phyloP scores from a whole-genome alignment of 2,797 vertebrate species.

The Dendrocincla fuliginosa region DNA sequence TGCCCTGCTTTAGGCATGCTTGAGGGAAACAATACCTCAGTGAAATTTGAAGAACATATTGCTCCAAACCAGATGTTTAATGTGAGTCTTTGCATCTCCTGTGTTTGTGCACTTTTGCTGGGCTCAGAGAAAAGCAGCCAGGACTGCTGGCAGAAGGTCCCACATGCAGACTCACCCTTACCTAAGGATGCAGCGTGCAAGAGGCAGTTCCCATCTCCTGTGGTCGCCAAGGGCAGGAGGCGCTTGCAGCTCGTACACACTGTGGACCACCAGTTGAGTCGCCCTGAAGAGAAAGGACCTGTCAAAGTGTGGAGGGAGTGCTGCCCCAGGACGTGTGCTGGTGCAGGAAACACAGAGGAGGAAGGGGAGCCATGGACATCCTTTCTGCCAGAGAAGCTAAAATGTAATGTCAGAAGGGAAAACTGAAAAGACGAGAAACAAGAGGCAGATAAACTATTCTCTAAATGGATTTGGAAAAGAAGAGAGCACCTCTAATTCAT shows the following conservation, averaged over 20 bases:
- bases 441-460: background rate
- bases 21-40: background rate
- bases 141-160: background rate
- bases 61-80: background rate
- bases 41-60: background rate
- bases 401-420: background rate
- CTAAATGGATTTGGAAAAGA: background rate
- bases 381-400: background rate
- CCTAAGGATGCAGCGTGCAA: constrained; percentile 92
- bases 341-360: background rate
- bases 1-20: background rate
- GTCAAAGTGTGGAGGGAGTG: background rate
- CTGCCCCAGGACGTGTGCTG: background rate
- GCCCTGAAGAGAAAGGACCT: constrained; percentile 79
- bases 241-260: constrained; percentile 97
- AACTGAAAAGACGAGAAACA: background rate
- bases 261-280: constrained; percentile 98
- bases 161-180: background rate
- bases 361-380: background rate
- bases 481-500: background rate
- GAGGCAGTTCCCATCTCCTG: constrained; percentile 97
- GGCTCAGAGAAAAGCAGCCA: background rate
- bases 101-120: background rate
- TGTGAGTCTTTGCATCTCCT: background rate
- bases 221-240: constrained; percentile 95